Evolutionary conservation across 1,140 invertebrate species (phyloP).

Genomic region (Sitophilus oryzae): DNA sequence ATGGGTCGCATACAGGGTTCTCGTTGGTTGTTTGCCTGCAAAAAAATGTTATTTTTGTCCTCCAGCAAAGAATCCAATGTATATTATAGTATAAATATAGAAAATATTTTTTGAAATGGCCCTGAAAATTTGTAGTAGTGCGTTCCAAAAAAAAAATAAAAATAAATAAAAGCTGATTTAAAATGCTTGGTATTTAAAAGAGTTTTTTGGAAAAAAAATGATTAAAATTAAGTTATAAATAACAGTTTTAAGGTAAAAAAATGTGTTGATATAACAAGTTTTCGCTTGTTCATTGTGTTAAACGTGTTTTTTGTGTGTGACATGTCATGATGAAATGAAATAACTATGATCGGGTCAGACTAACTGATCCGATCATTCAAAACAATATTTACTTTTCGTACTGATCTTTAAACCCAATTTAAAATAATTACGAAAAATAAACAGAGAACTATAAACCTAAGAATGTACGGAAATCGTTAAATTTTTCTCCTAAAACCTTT

Average conservation of each 20-base stretch:
- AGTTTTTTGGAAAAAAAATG: conserved; percentile 13
- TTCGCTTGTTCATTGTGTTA: conserved; percentile 28
- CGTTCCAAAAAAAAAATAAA: conserved; percentile 8
- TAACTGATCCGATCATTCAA: background rate
- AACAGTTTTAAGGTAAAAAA: conserved; percentile 18
- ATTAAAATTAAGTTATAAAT: conserved; percentile 17
- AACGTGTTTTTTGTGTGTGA: conserved; percentile 26
- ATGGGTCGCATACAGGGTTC: conserved; percentile 36
- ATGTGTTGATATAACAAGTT: conserved; percentile 31
- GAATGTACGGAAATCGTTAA: no score
- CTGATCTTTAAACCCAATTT: background rate
- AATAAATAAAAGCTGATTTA: background rate
- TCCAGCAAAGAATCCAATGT: conserved; percentile 13
- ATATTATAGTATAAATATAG: no score
- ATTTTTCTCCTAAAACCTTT: no score
- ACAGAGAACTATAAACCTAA: background rate
- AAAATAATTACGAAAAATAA: background rate
- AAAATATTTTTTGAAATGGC: conserved; percentile 3
- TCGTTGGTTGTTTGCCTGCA: conserved; percentile 34
- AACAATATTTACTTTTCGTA: background rate
- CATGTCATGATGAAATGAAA: conserved; percentile 15
- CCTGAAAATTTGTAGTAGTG: conserved; percentile 15
- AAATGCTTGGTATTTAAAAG: background rate
- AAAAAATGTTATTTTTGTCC: conserved; percentile 28
- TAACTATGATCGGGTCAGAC: background rate